phyloP scores from a whole-genome alignment of 2,888 invertebrate genomes.

The Catocala sponsa region DNA sequence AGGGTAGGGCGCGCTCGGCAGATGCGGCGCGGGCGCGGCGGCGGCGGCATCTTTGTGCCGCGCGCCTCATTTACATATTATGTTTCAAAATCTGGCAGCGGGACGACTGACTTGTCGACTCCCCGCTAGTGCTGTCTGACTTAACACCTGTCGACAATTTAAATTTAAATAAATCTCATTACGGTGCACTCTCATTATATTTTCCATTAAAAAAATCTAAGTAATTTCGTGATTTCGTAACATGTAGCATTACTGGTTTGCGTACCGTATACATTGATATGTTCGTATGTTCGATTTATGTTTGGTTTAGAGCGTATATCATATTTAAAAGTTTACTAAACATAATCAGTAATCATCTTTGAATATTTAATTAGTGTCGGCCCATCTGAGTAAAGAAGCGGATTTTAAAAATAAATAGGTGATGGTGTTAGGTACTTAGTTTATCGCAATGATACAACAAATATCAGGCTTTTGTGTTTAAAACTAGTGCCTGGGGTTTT shows the following conservation, averaged over 20 bases:
- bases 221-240: constrained; percentile 30
- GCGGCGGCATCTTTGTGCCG: constrained; percentile 71
- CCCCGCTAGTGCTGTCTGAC: constrained; percentile 64
- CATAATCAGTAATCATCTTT: too few species aligned
- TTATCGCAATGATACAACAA: too few species aligned
- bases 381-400: too few species aligned
- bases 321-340: too few species aligned
- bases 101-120: constrained; percentile 64
- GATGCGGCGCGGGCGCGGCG: constrained; percentile 60
- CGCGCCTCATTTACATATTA: constrained; percentile 80
- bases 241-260: neutral
- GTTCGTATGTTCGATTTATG: too few species aligned
- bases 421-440: too few species aligned
- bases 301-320: too few species aligned
- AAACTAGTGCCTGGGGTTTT: too few species aligned
- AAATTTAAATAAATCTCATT: constrained; percentile 46
- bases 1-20: constrained; percentile 69
- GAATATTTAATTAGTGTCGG: too few species aligned
- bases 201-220: constrained; percentile 42
- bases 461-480: too few species aligned
- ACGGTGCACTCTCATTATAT: constrained; percentile 24
- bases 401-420: too few species aligned
- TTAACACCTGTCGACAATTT: constrained; percentile 63
- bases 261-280: neutral
- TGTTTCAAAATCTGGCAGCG: constrained; percentile 79